Evolutionary conservation across 2,797 vertebrate species (phyloP).

Genomic region (Sternarchorhynchus goeldii): DNA sequence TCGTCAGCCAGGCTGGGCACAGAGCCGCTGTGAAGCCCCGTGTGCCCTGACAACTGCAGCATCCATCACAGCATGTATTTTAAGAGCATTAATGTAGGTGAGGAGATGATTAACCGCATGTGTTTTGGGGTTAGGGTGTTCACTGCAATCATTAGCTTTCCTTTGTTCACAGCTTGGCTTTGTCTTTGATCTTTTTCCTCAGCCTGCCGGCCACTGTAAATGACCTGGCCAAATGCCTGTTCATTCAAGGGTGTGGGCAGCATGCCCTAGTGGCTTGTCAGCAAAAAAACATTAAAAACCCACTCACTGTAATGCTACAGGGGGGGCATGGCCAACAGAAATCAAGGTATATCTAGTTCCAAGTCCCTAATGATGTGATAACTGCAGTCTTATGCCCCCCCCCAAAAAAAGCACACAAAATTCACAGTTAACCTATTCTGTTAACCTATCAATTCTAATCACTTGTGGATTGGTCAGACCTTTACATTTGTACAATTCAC

Average conservation of each 20-base stretch:
- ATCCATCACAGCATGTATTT: constrained; percentile 30
- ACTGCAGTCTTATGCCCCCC: neutral
- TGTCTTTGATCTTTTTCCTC: constrained; percentile 46
- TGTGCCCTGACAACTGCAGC: constrained; percentile 3
- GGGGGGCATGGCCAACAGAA: constrained; percentile 31
- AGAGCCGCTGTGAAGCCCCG: constrained; percentile 27
- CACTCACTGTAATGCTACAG: constrained; percentile 36
- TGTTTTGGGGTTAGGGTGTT: constrained; percentile 28
- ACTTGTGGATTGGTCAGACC: too few species aligned
- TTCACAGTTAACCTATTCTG: neutral
- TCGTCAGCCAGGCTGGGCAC: constrained; percentile 37
- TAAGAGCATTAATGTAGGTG: constrained; percentile 34
- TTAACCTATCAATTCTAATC: too few species aligned
- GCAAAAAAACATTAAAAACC: constrained; percentile 52
- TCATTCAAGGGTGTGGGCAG: constrained; percentile 48
- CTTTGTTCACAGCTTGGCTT: constrained; percentile 47
- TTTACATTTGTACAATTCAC: too few species aligned
- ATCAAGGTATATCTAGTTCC: constrained; percentile 23
- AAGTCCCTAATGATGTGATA: constrained; percentile 13
- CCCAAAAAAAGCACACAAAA: neutral
- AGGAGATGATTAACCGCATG: constrained; percentile 27
- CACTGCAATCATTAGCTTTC: constrained; percentile 44
- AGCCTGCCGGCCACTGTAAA: constrained; percentile 50
- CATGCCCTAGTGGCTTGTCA: constrained; percentile 49
- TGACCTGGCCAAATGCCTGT: constrained; percentile 52